Percentiles rank a stretch among this genome's conserved stretches.
Conservation (phyloP, 92 coral and sea anemone genomes). For the Umimayanthus chanpuru region DNA sequence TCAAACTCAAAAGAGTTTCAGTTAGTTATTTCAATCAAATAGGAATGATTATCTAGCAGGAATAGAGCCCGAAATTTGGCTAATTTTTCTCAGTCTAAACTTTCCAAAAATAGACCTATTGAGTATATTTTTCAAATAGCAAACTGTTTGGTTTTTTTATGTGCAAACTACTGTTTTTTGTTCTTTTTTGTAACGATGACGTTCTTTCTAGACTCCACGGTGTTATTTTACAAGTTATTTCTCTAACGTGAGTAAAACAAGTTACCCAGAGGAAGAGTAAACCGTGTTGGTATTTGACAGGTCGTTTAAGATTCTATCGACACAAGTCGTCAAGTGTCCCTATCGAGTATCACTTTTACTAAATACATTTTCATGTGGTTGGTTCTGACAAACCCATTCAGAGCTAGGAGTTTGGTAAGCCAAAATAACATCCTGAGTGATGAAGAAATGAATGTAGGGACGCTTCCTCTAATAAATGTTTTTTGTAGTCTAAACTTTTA, state of each 20-base stretch:
- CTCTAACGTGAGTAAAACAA: background rate
- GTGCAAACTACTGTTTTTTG: background rate
- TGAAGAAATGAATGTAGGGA: background rate
- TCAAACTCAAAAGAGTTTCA: too few relatives aligned
- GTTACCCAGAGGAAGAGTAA: background rate
- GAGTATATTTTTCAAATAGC: too few relatives aligned
- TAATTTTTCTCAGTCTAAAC: too few relatives aligned
- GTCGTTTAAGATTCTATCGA: background rate
- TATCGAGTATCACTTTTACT: background rate
- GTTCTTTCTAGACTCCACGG: too few relatives aligned
- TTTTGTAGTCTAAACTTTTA: background rate
- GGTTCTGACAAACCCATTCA: background rate
- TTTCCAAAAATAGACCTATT: background rate
- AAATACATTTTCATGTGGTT: background rate
- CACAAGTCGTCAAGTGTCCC: background rate
- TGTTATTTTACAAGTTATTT: background rate
- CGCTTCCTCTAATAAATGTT: background rate
- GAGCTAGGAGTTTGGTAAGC: background rate
- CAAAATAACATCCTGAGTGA: background rate
- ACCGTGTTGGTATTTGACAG: slow-evolving; percentile 3
- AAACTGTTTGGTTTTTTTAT: background rate
- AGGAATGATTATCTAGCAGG: too few relatives aligned
- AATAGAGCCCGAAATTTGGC: background rate
- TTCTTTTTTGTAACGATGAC: background rate
- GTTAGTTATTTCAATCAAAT: too few relatives aligned